Conservation (phyloP, 1,140 invertebrate species). For the Zaprionus inermis region DNA sequence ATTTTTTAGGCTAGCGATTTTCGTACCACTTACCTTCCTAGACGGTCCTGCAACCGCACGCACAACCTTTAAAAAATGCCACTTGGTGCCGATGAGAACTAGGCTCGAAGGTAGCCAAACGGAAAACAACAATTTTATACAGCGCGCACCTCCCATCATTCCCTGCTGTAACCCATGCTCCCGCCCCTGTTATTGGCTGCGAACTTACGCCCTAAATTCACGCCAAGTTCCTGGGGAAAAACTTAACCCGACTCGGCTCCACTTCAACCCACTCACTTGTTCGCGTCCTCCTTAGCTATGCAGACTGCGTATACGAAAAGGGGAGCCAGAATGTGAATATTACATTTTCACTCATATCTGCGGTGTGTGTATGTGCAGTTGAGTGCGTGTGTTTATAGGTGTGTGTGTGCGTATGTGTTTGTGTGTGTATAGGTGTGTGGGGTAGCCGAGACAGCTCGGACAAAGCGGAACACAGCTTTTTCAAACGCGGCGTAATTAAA, state of each 20-base stretch:
- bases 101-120: constrained; percentile 6
- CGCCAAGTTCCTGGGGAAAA: constrained; percentile 51
- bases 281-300: constrained; percentile 12
- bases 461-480: constrained; percentile 25
- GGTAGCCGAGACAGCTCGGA: constrained; percentile 13
- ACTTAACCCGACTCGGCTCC: constrained; percentile 15
- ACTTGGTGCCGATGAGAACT: not conserved
- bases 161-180: not conserved
- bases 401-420: not conserved
- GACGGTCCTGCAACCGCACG: not conserved
- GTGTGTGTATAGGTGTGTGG: not conserved
- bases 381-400: constrained; percentile 8
- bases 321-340: constrained; percentile 27
- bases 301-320: not conserved
- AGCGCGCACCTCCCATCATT: not conserved
- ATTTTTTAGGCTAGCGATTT: constrained; percentile 18
- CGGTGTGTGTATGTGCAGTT: not conserved
- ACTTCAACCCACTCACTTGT: constrained; percentile 24
- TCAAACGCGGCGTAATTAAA: constrained; percentile 68
- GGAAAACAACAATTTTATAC: constrained; percentile 58
- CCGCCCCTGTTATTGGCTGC: constrained; percentile 50
- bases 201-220: constrained; percentile 51
- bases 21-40: not conserved
- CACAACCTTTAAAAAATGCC: not conserved
- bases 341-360: constrained; percentile 36